Conservation (phyloP, 2,888 invertebrate species). For the Mamestra brassicae region DNA sequence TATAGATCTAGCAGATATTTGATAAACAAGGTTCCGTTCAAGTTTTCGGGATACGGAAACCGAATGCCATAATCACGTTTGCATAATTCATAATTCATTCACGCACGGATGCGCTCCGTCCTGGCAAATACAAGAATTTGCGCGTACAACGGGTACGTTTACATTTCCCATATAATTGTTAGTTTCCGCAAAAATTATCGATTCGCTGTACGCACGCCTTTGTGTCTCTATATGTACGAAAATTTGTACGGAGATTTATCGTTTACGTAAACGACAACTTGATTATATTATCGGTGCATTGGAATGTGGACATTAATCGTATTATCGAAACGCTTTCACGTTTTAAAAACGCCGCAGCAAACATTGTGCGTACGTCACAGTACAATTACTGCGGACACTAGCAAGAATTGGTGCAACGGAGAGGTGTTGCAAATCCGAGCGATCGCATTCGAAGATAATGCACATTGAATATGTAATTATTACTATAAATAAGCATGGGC, state of each 20-base stretch:
- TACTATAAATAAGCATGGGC: constrained; percentile 65
- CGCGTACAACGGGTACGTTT: constrained; percentile 41
- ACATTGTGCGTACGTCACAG: constrained; percentile 56
- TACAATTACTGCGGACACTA: constrained; percentile 55
- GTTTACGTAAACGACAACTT: constrained; percentile 61
- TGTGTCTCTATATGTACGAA: constrained; percentile 57
- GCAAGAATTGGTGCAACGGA: constrained; percentile 62
- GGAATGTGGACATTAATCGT: constrained; percentile 72
- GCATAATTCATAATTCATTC: constrained; percentile 64
- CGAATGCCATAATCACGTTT: constrained; percentile 54
- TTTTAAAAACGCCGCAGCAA: constrained; percentile 64
- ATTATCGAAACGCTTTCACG: constrained; percentile 67
- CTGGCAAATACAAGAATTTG: constrained; percentile 65
- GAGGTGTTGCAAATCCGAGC: constrained; percentile 67
- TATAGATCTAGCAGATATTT: constrained; percentile 25
- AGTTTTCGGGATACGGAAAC: constrained; percentile 59
- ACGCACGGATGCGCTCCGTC: constrained; percentile 59
- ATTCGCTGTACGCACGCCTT: constrained; percentile 55
- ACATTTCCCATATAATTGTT: constrained; percentile 64
- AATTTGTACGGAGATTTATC: constrained; percentile 56
- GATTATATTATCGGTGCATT: constrained; percentile 64
- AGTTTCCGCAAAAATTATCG: constrained; percentile 54
- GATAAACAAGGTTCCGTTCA: constrained; percentile 32
- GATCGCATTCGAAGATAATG: constrained; percentile 62
- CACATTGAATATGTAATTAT: constrained; percentile 66